These are phyloP conservation scores for Electrophaes corylata DNA, from an alignment of 2,888 invertebrate species.

Conservation along the genomic window DNA sequence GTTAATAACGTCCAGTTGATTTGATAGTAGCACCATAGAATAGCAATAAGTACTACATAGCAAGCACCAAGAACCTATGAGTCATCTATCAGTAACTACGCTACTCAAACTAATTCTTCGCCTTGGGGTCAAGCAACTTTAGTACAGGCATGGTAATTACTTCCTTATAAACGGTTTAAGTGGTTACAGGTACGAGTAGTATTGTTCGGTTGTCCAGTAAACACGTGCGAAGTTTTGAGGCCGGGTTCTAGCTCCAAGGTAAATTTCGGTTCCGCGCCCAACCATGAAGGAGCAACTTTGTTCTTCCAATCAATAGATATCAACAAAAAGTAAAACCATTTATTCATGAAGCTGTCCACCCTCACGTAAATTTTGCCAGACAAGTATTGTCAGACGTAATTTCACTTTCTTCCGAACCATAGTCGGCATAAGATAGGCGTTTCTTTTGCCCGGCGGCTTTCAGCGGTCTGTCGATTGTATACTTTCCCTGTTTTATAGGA, in stretches of 20 bases:
- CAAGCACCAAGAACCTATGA: slow-evolving; percentile 39
- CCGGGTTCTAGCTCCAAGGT: slow-evolving; percentile 41
- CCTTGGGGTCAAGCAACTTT: slow-evolving; percentile 60
- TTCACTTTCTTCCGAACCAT: slow-evolving; percentile 75
- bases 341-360: slow-evolving; percentile 39
- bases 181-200: slow-evolving; percentile 39
- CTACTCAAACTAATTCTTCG: slow-evolving; percentile 41
- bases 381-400: slow-evolving; percentile 54
- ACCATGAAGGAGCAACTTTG: slow-evolving; percentile 64
- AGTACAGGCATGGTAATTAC: slow-evolving; percentile 55
- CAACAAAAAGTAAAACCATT: slow-evolving; percentile 27
- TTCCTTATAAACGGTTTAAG: slow-evolving; percentile 53
- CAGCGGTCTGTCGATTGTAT: slow-evolving; percentile 66
- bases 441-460: slow-evolving; percentile 65
- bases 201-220: slow-evolving; percentile 54
- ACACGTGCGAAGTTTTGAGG: slow-evolving; percentile 52
- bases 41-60: not conserved
- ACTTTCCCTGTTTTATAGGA: slow-evolving; percentile 83
- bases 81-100: slow-evolving; percentile 45
- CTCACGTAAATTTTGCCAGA: slow-evolving; percentile 35
- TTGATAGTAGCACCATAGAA: slow-evolving; percentile 24
- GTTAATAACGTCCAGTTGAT: slow-evolving; percentile 34
- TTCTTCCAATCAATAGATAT: slow-evolving; percentile 46
- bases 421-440: slow-evolving; percentile 72
- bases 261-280: slow-evolving; percentile 58